These are phyloP conservation scores for Varanus salvator DNA, from an alignment of 2,113 vertebrate species.

Conservation along the genomic window DNA sequence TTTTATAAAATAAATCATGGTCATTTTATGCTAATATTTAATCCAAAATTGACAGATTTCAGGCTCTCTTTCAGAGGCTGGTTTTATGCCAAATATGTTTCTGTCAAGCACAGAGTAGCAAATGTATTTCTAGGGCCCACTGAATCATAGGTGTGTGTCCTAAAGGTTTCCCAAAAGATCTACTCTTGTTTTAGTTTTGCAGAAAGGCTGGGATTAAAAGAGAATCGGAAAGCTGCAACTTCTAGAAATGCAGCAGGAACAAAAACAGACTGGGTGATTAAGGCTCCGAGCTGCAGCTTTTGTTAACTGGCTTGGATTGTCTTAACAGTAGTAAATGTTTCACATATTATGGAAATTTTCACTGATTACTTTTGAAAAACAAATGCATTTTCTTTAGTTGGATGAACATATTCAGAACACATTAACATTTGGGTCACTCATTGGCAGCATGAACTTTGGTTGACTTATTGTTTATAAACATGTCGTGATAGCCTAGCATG, in stretches of 20 bases:
- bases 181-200: slow-evolving; percentile 8
- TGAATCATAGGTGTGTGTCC: slow-evolving; percentile 30
- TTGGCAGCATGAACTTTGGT: not conserved
- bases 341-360: slow-evolving; percentile 30
- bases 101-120: not conserved
- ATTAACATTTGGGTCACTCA: slow-evolving; percentile 17
- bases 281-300: slow-evolving; percentile 5
- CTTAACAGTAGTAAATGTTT: slow-evolving; percentile 28
- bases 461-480: slow-evolving; percentile 29
- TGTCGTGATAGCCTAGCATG: slow-evolving; percentile 17
- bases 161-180: slow-evolving; percentile 10
- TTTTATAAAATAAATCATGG: slow-evolving; percentile 12
- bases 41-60: slow-evolving; percentile 17
- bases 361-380: slow-evolving; percentile 26
- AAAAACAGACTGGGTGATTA: slow-evolving; percentile 2
- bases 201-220: slow-evolving; percentile 14
- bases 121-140: slow-evolving; percentile 9
- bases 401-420: slow-evolving; percentile 29
- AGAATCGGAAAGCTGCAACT: slow-evolving; percentile 1
- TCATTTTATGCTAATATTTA: slow-evolving; percentile 1
- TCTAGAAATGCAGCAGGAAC: slow-evolving; percentile 9
- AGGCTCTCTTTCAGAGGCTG: not conserved
- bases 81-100: not conserved
- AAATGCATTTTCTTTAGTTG: slow-evolving; percentile 13
- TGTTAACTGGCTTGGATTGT: slow-evolving; percentile 21